These are phyloP conservation scores for Peromyscus aztecus DNA, from an alignment of 2,797 vertebrate species.

Conservation along the genomic window DNA sequence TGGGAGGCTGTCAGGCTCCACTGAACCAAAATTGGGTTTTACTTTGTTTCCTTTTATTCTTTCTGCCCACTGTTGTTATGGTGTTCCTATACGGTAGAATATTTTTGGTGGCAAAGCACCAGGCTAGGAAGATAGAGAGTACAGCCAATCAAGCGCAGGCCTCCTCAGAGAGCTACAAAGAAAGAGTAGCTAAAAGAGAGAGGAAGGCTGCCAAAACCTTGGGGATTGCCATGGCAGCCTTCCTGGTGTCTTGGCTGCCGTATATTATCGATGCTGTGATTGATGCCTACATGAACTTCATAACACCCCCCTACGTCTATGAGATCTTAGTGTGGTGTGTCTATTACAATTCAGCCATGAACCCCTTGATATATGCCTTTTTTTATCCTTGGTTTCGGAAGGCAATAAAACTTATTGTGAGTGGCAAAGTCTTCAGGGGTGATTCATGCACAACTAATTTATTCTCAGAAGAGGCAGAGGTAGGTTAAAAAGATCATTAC, in stretches of 20 bases:
- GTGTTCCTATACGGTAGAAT: slow-evolving; percentile 68
- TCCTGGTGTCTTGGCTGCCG: slow-evolving; percentile 86
- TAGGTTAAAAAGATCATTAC: background rate
- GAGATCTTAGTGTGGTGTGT: slow-evolving; percentile 87
- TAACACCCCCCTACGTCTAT: slow-evolving; percentile 70
- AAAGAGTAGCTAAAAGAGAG: slow-evolving; percentile 78
- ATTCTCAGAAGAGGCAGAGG: slow-evolving; percentile 66
- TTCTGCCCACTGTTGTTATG: slow-evolving; percentile 73
- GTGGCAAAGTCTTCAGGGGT: slow-evolving; percentile 80
- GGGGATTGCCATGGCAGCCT: slow-evolving; percentile 85
- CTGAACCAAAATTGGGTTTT: slow-evolving; percentile 73
- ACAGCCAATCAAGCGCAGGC: slow-evolving; percentile 50
- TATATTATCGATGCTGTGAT: slow-evolving; percentile 84
- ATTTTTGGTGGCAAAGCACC: slow-evolving; percentile 85
- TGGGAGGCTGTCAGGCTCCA: slow-evolving; percentile 71
- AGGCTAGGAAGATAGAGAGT: slow-evolving; percentile 84
- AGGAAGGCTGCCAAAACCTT: slow-evolving; percentile 88
- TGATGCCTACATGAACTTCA: slow-evolving; percentile 77
- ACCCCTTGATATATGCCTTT: slow-evolving; percentile 89
- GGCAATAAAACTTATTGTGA: slow-evolving; percentile 81
- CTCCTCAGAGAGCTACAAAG: slow-evolving; percentile 66
- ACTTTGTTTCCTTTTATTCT: slow-evolving; percentile 78
- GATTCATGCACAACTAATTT: slow-evolving; percentile 82
- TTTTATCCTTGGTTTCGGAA: slow-evolving; percentile 88
- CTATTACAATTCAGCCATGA: slow-evolving; percentile 87